Conservation (phyloP, 1,140 invertebrate genomes). For the Bursaphelenchus mucronatus region DNA sequence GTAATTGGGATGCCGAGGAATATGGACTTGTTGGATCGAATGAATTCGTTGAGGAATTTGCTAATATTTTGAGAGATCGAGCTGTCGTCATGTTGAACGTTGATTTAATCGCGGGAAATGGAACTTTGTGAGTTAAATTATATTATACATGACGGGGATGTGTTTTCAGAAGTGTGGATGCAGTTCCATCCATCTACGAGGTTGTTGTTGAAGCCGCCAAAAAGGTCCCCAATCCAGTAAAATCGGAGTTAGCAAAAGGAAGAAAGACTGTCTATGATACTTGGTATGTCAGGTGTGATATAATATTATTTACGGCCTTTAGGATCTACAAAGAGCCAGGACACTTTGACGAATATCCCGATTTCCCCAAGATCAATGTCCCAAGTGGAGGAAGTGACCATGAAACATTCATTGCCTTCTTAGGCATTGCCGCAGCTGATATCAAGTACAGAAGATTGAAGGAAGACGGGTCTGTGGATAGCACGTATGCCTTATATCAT, state of each 20-base stretch:
- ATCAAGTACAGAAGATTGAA: conserved; percentile 31
- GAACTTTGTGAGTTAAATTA: conserved; percentile 40
- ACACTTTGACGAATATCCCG: conserved; percentile 20
- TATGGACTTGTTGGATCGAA: conserved; percentile 62
- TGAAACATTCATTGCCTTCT: conserved; percentile 55
- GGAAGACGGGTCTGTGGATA: background rate
- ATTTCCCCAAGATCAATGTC: conserved; percentile 41
- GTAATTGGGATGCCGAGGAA: conserved; percentile 64
- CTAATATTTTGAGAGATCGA: conserved; percentile 38
- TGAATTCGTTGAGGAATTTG: conserved; percentile 57
- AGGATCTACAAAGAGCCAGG: conserved; percentile 15
- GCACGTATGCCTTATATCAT: conserved; percentile 63
- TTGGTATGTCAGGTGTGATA: conserved; percentile 46
- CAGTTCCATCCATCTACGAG: conserved; percentile 50
- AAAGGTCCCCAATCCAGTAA: conserved; percentile 47
- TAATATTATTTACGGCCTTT: background rate
- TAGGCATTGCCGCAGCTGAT: conserved; percentile 61
- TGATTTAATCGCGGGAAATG: conserved; percentile 47
- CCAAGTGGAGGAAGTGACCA: conserved; percentile 62
- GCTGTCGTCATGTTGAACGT: conserved; percentile 58
- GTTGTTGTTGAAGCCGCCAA: conserved; percentile 48
- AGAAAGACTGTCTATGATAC: conserved; percentile 57
- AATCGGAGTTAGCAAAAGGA: conserved; percentile 38
- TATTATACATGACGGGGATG: too few relatives aligned
- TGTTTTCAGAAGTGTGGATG: conserved; percentile 40